Conservation (phyloP, 1,140 invertebrate genomes). For the Archivesica marissinica region DNA sequence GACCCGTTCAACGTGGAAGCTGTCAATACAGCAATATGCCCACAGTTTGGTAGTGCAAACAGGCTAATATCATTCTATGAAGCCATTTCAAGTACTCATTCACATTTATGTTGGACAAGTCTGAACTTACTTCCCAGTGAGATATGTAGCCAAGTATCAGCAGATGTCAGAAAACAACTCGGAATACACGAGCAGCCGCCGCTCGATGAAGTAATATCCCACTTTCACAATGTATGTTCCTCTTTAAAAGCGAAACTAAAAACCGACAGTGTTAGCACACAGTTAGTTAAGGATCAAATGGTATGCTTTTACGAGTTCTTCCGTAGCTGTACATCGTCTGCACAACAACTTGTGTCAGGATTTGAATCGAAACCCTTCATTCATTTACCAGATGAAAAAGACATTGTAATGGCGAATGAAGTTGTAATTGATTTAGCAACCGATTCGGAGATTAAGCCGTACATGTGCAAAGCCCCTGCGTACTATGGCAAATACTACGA, state of each 20-base stretch:
- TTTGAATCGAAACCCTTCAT: constrained; percentile 45
- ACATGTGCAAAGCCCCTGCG: constrained; percentile 67
- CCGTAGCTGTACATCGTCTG: neutral
- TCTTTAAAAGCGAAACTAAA: constrained; percentile 26
- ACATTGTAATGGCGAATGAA: constrained; percentile 64
- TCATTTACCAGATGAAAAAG: constrained; percentile 50
- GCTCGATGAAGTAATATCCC: neutral
- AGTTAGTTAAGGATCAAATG: neutral
- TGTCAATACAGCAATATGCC: neutral
- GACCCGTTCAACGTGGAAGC: neutral
- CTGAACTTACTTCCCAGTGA: neutral
- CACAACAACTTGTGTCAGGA: neutral
- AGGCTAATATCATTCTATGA: neutral
- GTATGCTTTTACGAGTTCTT: constrained; percentile 15
- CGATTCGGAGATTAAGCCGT: constrained; percentile 66
- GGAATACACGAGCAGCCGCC: neutral
- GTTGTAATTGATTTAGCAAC: constrained; percentile 67
- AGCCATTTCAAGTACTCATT: neutral
- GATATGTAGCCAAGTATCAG: neutral
- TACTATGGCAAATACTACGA: constrained; percentile 68
- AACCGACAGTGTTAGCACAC: neutral
- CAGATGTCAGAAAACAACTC: neutral
- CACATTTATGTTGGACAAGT: neutral
- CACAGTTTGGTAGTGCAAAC: neutral
- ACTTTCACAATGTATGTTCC: constrained; percentile 43